These are phyloP conservation scores for Poeciliopsis paucimaculata DNA, from an alignment of 2,797 vertebrate genomes.

Conservation along the genomic window DNA sequence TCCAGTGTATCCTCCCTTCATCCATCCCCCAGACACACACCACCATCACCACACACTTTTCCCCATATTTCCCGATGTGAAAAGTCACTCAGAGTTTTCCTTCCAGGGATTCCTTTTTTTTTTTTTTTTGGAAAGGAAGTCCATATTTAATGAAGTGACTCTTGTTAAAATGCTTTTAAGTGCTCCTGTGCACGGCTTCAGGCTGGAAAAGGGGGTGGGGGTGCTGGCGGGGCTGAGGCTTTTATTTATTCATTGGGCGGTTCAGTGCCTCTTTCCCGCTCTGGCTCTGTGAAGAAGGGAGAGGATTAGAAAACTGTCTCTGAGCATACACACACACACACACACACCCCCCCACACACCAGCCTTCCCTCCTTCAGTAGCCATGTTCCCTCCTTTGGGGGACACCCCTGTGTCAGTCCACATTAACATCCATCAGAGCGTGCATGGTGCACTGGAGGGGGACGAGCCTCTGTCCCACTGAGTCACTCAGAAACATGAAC, in stretches of 20 bases:
- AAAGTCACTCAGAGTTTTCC: slow-evolving; percentile 74
- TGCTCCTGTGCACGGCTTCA: slow-evolving; percentile 77
- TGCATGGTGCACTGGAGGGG: slow-evolving; percentile 77
- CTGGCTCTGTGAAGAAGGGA: slow-evolving; percentile 70
- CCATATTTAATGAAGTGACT: slow-evolving; percentile 87
- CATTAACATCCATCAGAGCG: slow-evolving; percentile 84
- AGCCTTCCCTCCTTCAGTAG: slow-evolving; percentile 62
- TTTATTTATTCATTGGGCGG: slow-evolving; percentile 86
- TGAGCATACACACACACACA: slow-evolving; percentile 28
- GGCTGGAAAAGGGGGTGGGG: slow-evolving; percentile 59
- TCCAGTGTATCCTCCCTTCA: slow-evolving; percentile 5
- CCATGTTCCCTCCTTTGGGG: slow-evolving; percentile 80
- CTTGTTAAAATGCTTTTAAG: slow-evolving; percentile 85
- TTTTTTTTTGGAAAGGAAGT: slow-evolving; percentile 75
- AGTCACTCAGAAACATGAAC: slow-evolving; percentile 69
- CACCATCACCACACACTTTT: slow-evolving; percentile 6
- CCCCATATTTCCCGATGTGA: slow-evolving; percentile 54
- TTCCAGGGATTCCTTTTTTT: slow-evolving; percentile 66
- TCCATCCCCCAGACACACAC: not conserved
- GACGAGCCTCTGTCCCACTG: slow-evolving; percentile 66
- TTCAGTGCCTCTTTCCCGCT: slow-evolving; percentile 74
- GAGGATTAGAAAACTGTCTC: slow-evolving; percentile 79
- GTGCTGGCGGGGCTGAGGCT: slow-evolving; percentile 58
- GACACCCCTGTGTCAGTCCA: slow-evolving; percentile 82
- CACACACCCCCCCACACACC: slow-evolving; percentile 23